Evolutionary conservation across 2,113 vertebrate genomes (phyloP), one percentile per base, ranked within the genome.

Genomic region (Pomatorhinus ruficollis): DNA sequence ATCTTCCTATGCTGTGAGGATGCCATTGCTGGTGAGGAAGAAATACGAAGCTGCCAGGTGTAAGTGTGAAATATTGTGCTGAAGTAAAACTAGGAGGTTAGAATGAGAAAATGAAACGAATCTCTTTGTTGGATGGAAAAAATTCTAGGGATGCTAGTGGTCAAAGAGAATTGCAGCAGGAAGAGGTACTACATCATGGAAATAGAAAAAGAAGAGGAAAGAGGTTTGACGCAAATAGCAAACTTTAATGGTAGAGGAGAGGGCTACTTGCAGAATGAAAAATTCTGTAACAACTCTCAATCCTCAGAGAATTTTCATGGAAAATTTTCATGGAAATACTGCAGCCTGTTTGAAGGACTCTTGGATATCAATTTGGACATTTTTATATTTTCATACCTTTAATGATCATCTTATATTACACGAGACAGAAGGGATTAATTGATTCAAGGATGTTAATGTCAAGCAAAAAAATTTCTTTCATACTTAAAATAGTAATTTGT

Each of bases 31-130:
- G 33, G 20, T 82, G 30, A 30, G 77, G 33, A 59, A 40, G 20
- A 82, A 54, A 13, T 33, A 44, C 0, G 2, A 70, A 84, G 9
- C 61, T 87, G 21, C 14, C 25, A 47, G 22, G 9, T 7, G 0
- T 11, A 39, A 74, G 16, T 76, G 12, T 76, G 66, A 63, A 88
- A 27, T 85, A 60, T 0, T 71, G 18, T 81, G 20, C 75, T 68
- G 49, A 85, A 82, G 66, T 44, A 7, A 63, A 86, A 49, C 21
- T 45, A 39, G 27, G 50, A 92, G 9, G 22, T 50, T 65, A 37
- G 11, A 15, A 50, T n/a, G 11, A 83, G 47, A 70, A 89, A 49
- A 33, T 20, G 5, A 10, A 81, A 82, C 30, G 13, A 30, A 42
- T 54, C 8, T 28, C 85, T 74, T 64, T 56, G 19, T 19, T 80